Percentiles rank a stretch among this genome's conserved stretches.
These are phyloP conservation scores for Pseudobourletiella spinata DNA, from an alignment of 1,140 invertebrate genomes.

Conservation along the genomic window DNA sequence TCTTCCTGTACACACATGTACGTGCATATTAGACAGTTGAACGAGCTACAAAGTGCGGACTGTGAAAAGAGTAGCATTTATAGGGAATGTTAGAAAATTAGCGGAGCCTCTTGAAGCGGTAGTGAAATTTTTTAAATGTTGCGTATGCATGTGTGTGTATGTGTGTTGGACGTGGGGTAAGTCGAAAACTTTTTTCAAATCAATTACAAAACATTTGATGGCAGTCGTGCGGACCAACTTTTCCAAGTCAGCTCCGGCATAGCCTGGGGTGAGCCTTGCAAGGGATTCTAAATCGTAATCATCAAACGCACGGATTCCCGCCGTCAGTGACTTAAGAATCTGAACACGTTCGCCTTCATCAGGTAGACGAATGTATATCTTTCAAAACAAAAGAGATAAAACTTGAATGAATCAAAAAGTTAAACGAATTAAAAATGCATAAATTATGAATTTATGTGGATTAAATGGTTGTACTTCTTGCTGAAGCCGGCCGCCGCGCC, in stretches of 20 bases:
- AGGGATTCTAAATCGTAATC: conserved; percentile 37
- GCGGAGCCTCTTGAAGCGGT: too few relatives aligned
- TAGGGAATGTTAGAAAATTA: too few relatives aligned
- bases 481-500: conserved; percentile 10
- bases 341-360: conserved; percentile 30
- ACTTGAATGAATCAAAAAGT: background rate
- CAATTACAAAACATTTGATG: too few relatives aligned
- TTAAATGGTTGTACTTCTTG: conserved; percentile 5
- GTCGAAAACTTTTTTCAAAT: too few relatives aligned
- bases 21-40: too few relatives aligned
- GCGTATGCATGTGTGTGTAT: too few relatives aligned
- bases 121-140: too few relatives aligned
- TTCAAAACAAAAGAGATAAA: background rate
- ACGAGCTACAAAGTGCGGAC: too few relatives aligned
- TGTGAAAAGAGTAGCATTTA: too few relatives aligned
- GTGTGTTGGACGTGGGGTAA: too few relatives aligned
- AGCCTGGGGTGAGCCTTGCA: conserved; percentile 44
- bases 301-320: conserved; percentile 7
- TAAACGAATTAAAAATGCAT: background rate
- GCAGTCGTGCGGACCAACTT: conserved; percentile 42
- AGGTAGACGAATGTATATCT: conserved; percentile 37
- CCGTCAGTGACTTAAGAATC: conserved; percentile 30
- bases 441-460: background rate
- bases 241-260: conserved; percentile 46
- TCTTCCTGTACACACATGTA: conserved; percentile 24